Conservation (phyloP, 2,797 vertebrate genomes). For the Stomatorhinus walkeri region DNA sequence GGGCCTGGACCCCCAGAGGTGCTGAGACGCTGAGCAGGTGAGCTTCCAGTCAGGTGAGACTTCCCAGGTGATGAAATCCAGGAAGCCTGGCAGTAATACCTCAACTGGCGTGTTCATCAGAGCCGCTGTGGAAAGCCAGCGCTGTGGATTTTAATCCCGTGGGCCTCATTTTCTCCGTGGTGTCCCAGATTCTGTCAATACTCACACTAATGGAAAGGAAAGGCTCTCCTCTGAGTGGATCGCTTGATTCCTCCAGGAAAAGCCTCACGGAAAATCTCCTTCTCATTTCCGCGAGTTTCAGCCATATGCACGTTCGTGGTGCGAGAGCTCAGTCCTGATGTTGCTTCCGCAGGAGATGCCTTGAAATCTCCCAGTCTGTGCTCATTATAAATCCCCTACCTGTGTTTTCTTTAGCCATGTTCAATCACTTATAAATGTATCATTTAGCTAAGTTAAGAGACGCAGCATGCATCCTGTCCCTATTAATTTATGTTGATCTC, state of each 20-base stretch:
- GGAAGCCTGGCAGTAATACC: slow-evolving; percentile 5
- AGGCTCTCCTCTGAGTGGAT: not conserved
- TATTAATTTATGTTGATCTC: slow-evolving; percentile 24
- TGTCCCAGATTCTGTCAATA: slow-evolving; percentile 9
- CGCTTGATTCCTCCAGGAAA: not conserved
- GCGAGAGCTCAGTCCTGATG: not conserved
- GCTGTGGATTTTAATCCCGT: not conserved
- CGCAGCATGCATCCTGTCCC: not conserved
- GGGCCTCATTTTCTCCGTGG: slow-evolving; percentile 4
- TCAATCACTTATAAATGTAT: slow-evolving; percentile 18
- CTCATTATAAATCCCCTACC: not conserved
- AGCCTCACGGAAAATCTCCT: not conserved
- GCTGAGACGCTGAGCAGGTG: not conserved
- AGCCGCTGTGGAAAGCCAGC: not conserved
- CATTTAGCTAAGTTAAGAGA: slow-evolving; percentile 22
- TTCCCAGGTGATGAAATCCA: slow-evolving; percentile 14
- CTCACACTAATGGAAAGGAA: slow-evolving; percentile 1
- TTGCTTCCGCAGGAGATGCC: not conserved
- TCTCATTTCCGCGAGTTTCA: not conserved
- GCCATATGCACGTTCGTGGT: not conserved
- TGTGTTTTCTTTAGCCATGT: not conserved
- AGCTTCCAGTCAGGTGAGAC: slow-evolving; percentile 5
- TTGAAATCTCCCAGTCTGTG: not conserved
- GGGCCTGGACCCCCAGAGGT: not conserved
- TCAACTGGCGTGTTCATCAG: not conserved